Evolutionary conservation across 23 tunicate genomes (phyloP).

Genomic region (Halocynthia aurantium): DNA sequence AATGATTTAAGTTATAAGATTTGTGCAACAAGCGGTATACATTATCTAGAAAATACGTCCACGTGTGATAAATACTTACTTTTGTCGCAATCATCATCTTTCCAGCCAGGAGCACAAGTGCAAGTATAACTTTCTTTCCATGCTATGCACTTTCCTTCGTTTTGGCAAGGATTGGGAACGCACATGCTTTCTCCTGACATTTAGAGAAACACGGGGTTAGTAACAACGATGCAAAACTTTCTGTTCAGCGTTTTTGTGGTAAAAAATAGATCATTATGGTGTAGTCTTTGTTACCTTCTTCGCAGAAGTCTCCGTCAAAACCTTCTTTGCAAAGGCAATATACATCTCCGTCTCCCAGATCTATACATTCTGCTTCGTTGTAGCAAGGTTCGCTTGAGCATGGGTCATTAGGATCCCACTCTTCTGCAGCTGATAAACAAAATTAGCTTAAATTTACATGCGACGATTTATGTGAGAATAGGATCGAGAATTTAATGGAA

Average conservation of each 20-base stretch:
- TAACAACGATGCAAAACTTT: neutral
- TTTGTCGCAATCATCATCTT: constrained; percentile 53
- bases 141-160: constrained; percentile 58
- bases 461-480: no score
- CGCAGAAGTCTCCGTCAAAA: constrained; percentile 81
- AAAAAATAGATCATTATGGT: neutral
- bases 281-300: constrained; percentile 31
- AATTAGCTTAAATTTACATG: no score
- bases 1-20: neutral
- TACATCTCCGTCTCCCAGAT: constrained; percentile 60
- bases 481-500: neutral
- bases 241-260: neutral
- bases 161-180: constrained; percentile 92
- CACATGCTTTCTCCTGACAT: constrained; percentile 64
- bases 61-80: constrained; percentile 8
- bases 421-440: neutral
- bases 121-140: constrained; percentile 72
- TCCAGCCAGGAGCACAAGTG: constrained; percentile 70
- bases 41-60: neutral
- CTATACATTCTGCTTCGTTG: constrained; percentile 79
- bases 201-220: neutral
- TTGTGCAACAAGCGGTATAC: neutral
- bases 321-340: constrained; percentile 74
- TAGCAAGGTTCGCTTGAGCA: constrained; percentile 74
- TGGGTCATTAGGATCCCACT: constrained; percentile 65